Evolutionary conservation across 37 sponge, comb jelly and placozoan genomes (phyloP).

Genomic region (Dysidea cf. avara): DNA sequence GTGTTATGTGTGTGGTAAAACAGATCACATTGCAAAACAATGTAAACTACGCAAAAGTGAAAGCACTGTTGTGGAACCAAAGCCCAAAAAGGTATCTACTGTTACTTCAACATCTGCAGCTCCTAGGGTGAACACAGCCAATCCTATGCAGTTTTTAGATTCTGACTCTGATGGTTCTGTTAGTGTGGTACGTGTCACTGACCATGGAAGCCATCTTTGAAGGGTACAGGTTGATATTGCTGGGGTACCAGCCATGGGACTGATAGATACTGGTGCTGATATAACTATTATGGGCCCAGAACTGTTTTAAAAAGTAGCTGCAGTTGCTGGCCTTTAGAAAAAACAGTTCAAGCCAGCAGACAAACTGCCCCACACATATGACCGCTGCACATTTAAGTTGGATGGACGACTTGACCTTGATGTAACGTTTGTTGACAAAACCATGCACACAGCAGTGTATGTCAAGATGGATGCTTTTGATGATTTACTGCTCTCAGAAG

Average conservation of each 20-base stretch:
- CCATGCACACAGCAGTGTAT: constrained; percentile 24
- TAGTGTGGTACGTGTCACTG: constrained; percentile 1
- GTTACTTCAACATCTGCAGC: too few relatives aligned
- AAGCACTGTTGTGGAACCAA: too few relatives aligned
- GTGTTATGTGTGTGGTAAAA: too few relatives aligned
- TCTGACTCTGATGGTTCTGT: constrained; percentile 13
- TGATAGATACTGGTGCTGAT: constrained; percentile 26
- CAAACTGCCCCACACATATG: constrained; percentile 22
- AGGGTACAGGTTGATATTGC: background rate
- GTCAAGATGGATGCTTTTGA: too few relatives aligned
- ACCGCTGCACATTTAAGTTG: constrained; percentile 26
- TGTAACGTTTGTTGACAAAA: constrained; percentile 12
- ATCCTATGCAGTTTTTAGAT: too few relatives aligned
- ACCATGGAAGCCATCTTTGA: background rate
- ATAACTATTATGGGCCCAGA: constrained; percentile 3
- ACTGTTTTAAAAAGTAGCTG: constrained; percentile 8
- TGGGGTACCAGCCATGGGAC: constrained; percentile 7
- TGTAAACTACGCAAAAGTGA: too few relatives aligned
- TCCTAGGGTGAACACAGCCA: too few relatives aligned
- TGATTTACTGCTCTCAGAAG: too few relatives aligned
- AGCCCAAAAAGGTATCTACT: too few relatives aligned
- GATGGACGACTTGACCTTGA: constrained; percentile 38
- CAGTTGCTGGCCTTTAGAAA: background rate
- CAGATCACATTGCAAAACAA: too few relatives aligned
- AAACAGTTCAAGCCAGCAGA: background rate